phyloP scores from a whole-genome alignment of 2,888 invertebrate genomes.

The Parochlus steinenii region DNA sequence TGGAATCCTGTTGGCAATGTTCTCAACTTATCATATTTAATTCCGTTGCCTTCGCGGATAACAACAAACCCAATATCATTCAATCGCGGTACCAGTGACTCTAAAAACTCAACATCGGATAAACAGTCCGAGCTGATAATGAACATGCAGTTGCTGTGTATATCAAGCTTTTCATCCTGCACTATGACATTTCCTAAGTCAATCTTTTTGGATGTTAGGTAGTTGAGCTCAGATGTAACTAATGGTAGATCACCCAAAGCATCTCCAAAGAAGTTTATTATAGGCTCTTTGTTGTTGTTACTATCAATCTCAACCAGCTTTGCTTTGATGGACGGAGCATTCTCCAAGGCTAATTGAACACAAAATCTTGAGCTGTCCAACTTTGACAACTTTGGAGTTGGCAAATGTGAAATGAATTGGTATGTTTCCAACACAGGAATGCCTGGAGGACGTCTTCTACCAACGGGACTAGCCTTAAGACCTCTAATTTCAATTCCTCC shows the following conservation, averaged over 20 bases:
- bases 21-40: conserved; percentile 27
- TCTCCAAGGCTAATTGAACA: conserved; percentile 59
- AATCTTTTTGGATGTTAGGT: conserved; percentile 28
- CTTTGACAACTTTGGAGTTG: conserved; percentile 18
- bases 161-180: conserved; percentile 40
- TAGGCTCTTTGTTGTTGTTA: conserved; percentile 30
- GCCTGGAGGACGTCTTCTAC: conserved; percentile 46
- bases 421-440: conserved; percentile 65
- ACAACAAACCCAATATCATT: conserved; percentile 43
- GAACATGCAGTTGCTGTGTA: conserved; percentile 24
- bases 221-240: conserved; percentile 45
- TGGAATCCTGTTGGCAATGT: conserved; percentile 20
- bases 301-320: conserved; percentile 41
- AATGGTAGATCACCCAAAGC: conserved; percentile 50
- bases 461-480: conserved; percentile 57
- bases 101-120: conserved; percentile 23
- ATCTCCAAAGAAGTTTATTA: conserved; percentile 38
- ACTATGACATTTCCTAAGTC: conserved; percentile 37
- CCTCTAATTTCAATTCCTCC: conserved; percentile 67
- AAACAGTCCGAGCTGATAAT: conserved; percentile 21
- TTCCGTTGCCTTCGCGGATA: conserved; percentile 37
- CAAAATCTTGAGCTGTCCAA: conserved; percentile 40
- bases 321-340: conserved; percentile 42
- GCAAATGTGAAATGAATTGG: conserved; percentile 48
- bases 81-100: conserved; percentile 32